Percentiles rank a stretch among this genome's conserved stretches.
Evolutionary conservation across 1,140 invertebrate species (phyloP).

Genomic region (Ceratoteleas bidentatus): DNA sequence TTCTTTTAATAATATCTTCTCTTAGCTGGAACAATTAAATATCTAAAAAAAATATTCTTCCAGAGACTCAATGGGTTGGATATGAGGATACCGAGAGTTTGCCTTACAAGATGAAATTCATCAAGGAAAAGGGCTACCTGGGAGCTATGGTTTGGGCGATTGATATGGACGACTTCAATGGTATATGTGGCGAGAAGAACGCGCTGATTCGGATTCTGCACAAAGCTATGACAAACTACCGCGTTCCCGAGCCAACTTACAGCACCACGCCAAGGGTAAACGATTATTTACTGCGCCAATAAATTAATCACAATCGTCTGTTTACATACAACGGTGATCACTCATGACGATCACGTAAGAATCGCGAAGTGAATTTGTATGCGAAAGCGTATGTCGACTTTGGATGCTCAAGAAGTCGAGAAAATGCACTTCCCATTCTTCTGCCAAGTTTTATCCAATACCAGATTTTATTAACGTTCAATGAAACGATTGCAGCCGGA

Average conservation of each 20-base stretch:
- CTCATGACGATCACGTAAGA: background rate
- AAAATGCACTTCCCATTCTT: background rate
- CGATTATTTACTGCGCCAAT: background rate
- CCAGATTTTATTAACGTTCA: background rate
- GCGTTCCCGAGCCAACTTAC: slow-evolving; percentile 85
- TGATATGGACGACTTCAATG: slow-evolving; percentile 92
- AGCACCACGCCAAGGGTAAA: slow-evolving; percentile 86
- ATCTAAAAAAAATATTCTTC: too few relatives aligned
- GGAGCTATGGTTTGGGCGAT: slow-evolving; percentile 95
- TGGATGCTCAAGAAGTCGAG: background rate
- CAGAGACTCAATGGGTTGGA: slow-evolving; percentile 93
- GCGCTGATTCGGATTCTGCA: slow-evolving; percentile 87
- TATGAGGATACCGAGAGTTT: slow-evolving; percentile 92
- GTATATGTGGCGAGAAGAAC: slow-evolving; percentile 88
- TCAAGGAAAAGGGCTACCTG: slow-evolving; percentile 89
- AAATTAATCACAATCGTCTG: background rate
- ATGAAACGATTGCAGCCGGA: slow-evolving; percentile 81
- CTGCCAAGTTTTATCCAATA: background rate
- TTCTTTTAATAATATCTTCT: slow-evolving; percentile 5
- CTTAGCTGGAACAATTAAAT: too few relatives aligned
- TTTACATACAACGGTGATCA: background rate
- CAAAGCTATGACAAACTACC: slow-evolving; percentile 88
- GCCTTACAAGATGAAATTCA: slow-evolving; percentile 93
- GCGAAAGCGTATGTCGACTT: background rate
- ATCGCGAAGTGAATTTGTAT: background rate